Base-by-base conservation (phyloP, 1,140 invertebrate species). In the Octopus sinensis region DNA sequence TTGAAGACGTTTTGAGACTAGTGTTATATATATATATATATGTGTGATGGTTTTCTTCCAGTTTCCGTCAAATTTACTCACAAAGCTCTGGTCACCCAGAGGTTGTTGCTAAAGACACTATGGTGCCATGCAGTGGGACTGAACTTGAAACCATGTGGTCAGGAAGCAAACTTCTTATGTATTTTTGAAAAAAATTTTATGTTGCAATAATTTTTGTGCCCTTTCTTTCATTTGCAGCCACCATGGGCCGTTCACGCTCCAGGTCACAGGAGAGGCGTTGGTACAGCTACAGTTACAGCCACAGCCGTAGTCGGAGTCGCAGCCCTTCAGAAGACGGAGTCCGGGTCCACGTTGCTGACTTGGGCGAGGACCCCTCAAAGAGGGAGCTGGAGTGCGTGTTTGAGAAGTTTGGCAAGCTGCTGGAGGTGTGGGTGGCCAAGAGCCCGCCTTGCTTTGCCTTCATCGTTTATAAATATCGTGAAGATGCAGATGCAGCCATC, bases 381-480 rank as follows among this genome's bases (percentile, higher is more conserved):
- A 77, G 85, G 68, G 90, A 90, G 30, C 83, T 91, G 53, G 86
- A 86, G 54, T 86, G 84, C 81, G 81, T 81, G 43, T 91, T 91
- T 85, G 85, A 87, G 81, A 89, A 88, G 79, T 91, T 88, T 88
- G 90, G 90, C n/a, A 84, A 84, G 62, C 51, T 91, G 10, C 82
- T 85, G 54, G 90, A 91, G 82, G 85, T 91, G 6, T 91, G 90
- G 90, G 82, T 91, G 54, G 90, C 90, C 1, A 85, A 85, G 80
- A 89, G 87, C 78, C 90, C 90, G n/a, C 90, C 90, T 53, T 90
- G 90, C 80, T 91, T 91, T 87, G 89, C 90, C 9, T 91, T 91
- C 86, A 82, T 91, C 53, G 89, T 90, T 4, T 91, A 86, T 84
- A 87, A 88, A 81, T 85, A 88, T 78, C 85, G 84, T 79, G 88